phyloP scores from a whole-genome alignment of 2,113 vertebrate species.

The Capreolus pygargus region DNA sequence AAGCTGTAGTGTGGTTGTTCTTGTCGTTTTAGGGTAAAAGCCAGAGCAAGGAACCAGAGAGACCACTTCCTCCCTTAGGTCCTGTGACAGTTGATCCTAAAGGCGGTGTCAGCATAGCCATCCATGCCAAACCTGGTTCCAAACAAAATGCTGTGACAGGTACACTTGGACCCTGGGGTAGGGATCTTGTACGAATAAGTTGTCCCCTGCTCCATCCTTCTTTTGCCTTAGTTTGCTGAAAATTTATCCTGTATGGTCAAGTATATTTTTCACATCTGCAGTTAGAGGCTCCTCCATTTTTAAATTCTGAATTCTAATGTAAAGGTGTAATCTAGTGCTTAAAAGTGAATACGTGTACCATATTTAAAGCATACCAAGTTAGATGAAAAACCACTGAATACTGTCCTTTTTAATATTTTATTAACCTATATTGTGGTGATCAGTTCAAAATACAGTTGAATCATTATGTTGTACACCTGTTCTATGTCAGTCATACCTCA shows the following conservation, averaged over 20 bases:
- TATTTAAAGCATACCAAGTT: neutral
- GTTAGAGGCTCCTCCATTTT: neutral
- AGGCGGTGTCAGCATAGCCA: slow-evolving; percentile 82
- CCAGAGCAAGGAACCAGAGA: slow-evolving; percentile 55
- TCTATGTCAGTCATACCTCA: neutral
- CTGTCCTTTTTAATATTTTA: neutral
- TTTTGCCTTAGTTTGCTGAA: neutral
- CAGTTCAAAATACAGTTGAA: neutral
- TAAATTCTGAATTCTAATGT: neutral
- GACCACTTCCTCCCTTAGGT: slow-evolving; percentile 41
- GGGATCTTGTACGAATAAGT: neutral
- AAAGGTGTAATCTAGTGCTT: neutral
- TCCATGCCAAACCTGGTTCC: slow-evolving; percentile 91
- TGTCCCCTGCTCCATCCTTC: neutral
- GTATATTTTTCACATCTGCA: neutral
- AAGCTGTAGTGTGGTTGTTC: neutral
- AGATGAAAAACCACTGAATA: neutral
- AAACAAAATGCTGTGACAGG: slow-evolving; percentile 88
- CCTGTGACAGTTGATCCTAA: slow-evolving; percentile 82
- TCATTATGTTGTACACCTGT: neutral
- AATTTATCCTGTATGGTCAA: neutral
- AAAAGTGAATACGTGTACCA: neutral
- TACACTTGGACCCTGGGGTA: slow-evolving; percentile 12
- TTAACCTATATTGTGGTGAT: neutral
- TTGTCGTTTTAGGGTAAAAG: slow-evolving; percentile 70